Evolutionary conservation across 1,140 invertebrate species (phyloP).

Genomic region (Aphis gossypii): DNA sequence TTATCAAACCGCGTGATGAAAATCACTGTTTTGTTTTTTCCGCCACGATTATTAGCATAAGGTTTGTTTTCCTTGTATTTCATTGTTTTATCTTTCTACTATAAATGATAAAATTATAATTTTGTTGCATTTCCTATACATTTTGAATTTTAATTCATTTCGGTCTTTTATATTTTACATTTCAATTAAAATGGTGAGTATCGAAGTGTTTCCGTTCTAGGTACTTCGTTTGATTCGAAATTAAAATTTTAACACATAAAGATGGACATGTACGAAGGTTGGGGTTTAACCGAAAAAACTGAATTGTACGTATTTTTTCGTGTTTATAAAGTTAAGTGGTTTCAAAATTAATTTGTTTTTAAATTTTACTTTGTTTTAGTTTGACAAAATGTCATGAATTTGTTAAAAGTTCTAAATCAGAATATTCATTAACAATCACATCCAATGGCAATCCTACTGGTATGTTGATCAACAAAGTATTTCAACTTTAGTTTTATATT

Average conservation of each 20-base stretch:
- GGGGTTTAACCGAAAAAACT: conserved; percentile 35
- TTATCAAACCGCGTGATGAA: conserved; percentile 14
- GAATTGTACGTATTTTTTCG: conserved; percentile 40
- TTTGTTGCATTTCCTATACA: not conserved
- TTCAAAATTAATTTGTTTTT: not conserved
- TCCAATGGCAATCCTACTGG: conserved; percentile 44
- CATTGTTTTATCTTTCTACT: conserved; percentile 25
- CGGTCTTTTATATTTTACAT: not conserved
- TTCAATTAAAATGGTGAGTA: not conserved
- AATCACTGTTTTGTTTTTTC: conserved; percentile 14
- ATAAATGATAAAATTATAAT: conserved; percentile 21
- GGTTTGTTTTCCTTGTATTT: conserved; percentile 38
- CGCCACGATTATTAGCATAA: conserved; percentile 24
- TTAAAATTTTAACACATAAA: not conserved
- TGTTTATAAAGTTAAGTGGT: not conserved
- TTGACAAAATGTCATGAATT: conserved; percentile 45
- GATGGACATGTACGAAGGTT: conserved; percentile 46
- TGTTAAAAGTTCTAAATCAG: conserved; percentile 26
- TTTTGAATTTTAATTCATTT: not conserved
- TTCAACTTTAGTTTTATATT: not conserved
- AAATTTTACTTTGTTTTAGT: conserved; percentile 17
- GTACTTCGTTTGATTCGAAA: not conserved
- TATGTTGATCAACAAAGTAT: not conserved
- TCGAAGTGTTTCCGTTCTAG: not conserved
- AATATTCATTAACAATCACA: conserved; percentile 49